Evolutionary conservation across 1,140 invertebrate genomes (phyloP), one percentile per base, ranked within the genome.

Genomic region (Glossosoma conforme): DNA sequence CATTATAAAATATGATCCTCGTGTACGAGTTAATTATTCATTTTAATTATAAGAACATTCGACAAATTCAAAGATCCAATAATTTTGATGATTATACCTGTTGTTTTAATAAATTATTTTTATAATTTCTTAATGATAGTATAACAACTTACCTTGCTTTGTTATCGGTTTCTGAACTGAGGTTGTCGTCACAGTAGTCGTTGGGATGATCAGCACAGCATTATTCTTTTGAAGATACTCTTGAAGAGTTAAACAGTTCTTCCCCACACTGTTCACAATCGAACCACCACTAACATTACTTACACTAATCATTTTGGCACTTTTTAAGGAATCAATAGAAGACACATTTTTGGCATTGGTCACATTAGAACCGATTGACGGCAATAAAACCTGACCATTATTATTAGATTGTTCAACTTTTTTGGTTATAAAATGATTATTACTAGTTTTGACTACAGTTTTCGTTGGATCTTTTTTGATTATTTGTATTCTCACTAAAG

Each of bases 401-500:
- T 33, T 11, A 5, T 4, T 33, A 13, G n/a, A 13, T 33, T 3
- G n/a, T 33, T 33, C 32, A 5, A 3, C 40, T 9, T 8, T 15
- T 35, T 17, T 9, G 10, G 2, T 32, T 18, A 13, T 32, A 21
- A 32, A 8, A 32, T 11, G 36, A 25, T 41, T 22, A 44, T 52
- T 44, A 24, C 44, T 52, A 30, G 24, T 38, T 24, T 51, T 47
- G 10, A 11, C n/a, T n/a, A n/a, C n/a, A n/a, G n/a, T n/a, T 10
- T 46, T 40, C 28, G 44, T 14, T 41, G 50, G 9, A 32, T 51
- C 38, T 33, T 57, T 57, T 37, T 45, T 48, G n/a, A 58, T 47
- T 46, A 58, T 49, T 15, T 52, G 55, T 44, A 57, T 57, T 46
- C 56, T 58, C 9, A 58, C 51, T 46, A 58, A 40, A 22, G 41